phyloP scores from a whole-genome alignment of 2,113 vertebrate species.

The Rana temporaria region DNA sequence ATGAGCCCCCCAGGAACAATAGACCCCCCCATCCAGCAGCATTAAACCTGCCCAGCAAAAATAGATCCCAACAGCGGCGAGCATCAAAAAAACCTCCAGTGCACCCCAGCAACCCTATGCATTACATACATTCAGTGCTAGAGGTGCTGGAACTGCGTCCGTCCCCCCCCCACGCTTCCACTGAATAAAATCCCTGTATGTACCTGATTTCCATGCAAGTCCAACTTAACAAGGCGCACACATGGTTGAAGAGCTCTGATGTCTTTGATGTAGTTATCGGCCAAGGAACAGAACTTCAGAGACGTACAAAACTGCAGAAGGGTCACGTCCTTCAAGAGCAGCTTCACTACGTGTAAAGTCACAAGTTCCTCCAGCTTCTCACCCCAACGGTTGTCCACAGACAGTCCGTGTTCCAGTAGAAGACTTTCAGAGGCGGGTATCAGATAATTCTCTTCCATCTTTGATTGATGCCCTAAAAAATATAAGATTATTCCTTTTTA shows the following conservation, averaged over 20 bases:
- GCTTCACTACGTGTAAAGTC: constrained; percentile 61
- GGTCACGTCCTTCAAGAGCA: constrained; percentile 62
- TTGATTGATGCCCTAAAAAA: background rate
- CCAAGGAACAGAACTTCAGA: constrained; percentile 68
- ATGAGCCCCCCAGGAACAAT: no score
- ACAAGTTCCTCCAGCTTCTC: constrained; percentile 63
- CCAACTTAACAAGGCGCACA: constrained; percentile 71
- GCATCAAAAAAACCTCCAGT: no score
- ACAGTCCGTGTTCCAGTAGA: constrained; percentile 46
- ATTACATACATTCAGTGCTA: no score
- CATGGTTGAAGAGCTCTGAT: constrained; percentile 67
- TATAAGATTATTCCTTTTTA: no score
- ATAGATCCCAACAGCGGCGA: no score
- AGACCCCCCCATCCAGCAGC: no score
- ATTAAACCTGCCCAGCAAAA: no score
- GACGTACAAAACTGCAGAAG: constrained; percentile 63
- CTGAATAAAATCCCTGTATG: no score
- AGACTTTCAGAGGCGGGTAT: constrained; percentile 58
- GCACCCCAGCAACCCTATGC: no score
- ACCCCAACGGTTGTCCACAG: constrained; percentile 40
- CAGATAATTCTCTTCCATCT: constrained; percentile 57
- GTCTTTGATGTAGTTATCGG: constrained; percentile 67
- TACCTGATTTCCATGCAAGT: constrained; percentile 73
- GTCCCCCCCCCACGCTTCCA: no score
- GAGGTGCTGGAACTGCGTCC: no score